Evolutionary conservation across 2,797 vertebrate species (phyloP), one percentile per base, ranked within the genome.

Genomic region (Manis pentadactyla): DNA sequence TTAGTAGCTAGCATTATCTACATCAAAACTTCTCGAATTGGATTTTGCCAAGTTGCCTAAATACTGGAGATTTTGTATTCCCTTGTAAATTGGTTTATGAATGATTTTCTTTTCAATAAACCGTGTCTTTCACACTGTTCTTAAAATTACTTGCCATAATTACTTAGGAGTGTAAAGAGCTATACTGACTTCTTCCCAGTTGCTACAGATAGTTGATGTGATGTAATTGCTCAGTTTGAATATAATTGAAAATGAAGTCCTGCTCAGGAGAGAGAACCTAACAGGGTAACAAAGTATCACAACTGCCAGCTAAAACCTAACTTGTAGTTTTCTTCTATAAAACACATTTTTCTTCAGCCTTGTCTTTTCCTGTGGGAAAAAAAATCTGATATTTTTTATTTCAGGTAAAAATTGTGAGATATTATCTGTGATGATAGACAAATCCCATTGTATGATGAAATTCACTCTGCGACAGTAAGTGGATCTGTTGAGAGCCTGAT

Each of bases 101-200:
- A 1, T 51, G 25, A 71, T 59, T 88, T 82, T 88, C 75, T 95
- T 51, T 74, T 61, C 83, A 49, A 85, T 87, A 87, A 93, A 75
- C 11, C 25, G n/a, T n/a, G n/a, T n/a, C 1, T 2, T 71, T 91
- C 91, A 86, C 6, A 29, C 14, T 68, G 1, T 55, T 75, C 61
- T 96, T 95, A 25, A 88, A 84, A 37, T 85, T 46, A 90, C 27
- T 90, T 31, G 29, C 29, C 23, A 31, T 85, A 87, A 69, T 91
- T 87, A 92, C 74, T 88, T 91, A 79, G 91, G 78, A 74, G 13
- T 55, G 31, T 25, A 79, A 94, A 68, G 29, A 42, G 61, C 19
- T 27, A 17, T 63, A 51, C n/a, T 83, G 63, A 89, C 71, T 53
- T 57, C 2, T 27, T 18, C 25, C 78, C 59, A 66, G 74, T 74